These are phyloP conservation scores for Chondrilla cf. caribensis DNA, from an alignment of 37 sponge, comb jelly and placozoan genomes.

Conservation along the genomic window DNA sequence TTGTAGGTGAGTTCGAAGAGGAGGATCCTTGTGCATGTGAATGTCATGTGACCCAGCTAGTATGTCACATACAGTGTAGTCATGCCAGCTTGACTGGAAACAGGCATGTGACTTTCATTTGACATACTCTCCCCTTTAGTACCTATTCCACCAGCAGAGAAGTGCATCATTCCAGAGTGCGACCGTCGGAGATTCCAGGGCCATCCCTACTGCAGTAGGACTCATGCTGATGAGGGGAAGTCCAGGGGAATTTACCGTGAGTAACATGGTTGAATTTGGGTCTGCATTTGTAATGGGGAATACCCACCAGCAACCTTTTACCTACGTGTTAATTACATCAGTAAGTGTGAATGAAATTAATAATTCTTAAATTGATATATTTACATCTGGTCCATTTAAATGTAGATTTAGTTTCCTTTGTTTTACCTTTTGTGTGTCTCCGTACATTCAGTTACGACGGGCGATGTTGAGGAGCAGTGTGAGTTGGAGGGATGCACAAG, in stretches of 20 bases:
- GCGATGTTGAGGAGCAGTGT: conserved; percentile 47
- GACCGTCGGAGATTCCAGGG: conserved; percentile 17
- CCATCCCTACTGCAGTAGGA: conserved; percentile 65
- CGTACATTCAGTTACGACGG: conserved; percentile 38
- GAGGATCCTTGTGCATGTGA: too few species aligned
- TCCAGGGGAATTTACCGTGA: conserved; percentile 43
- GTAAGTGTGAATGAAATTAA: too few species aligned
- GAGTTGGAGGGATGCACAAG: conserved; percentile 58
- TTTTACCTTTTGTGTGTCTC: too few species aligned
- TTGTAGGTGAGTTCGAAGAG: not conserved
- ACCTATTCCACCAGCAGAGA: not conserved
- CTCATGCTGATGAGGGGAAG: conserved; percentile 59
- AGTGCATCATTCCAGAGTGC: conserved; percentile 63
- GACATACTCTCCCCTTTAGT: too few species aligned
- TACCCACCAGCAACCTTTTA: not conserved
- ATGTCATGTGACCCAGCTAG: too few species aligned
- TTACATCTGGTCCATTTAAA: too few species aligned
- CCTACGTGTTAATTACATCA: not conserved
- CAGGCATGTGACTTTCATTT: too few species aligned
- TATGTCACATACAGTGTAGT: too few species aligned
- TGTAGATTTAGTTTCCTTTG: too few species aligned
- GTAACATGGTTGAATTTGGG: not conserved
- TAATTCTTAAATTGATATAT: too few species aligned
- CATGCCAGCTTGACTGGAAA: too few species aligned
- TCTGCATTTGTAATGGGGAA: not conserved